A percentile compares a stretch with the other conserved stretches of the same genome.
Evolutionary conservation across 2,797 vertebrate genomes (phyloP).

Genomic region (Dermochelys coriacea): DNA sequence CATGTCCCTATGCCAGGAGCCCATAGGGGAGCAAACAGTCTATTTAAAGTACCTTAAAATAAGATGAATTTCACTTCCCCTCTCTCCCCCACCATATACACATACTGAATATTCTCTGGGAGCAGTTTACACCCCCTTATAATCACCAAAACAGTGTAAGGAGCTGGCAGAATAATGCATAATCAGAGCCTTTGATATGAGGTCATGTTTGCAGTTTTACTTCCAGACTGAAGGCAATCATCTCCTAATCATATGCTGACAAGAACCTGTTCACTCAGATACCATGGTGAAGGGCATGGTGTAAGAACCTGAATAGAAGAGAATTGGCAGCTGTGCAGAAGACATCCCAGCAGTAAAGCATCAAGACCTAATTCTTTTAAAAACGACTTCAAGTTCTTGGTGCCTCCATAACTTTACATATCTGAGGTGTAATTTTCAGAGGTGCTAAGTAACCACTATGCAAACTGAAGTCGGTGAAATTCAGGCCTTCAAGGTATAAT

Average conservation of each 20-base stretch:
- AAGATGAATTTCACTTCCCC: not conserved
- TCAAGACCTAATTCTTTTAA: not conserved
- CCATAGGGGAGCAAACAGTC: accelerated
- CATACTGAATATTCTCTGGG: not conserved
- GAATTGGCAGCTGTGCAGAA: not conserved
- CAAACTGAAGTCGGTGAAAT: not conserved
- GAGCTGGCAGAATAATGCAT: not conserved
- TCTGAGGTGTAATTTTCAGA: not conserved
- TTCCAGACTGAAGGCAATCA: not conserved
- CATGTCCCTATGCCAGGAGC: accelerated
- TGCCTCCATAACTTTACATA: not conserved
- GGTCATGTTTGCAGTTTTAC: not conserved
- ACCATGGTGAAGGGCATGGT: not conserved
- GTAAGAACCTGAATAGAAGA: not conserved
- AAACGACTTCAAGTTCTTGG: not conserved
- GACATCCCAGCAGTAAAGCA: not conserved
- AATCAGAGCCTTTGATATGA: not conserved
- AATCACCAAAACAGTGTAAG: not conserved
- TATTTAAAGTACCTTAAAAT: not conserved
- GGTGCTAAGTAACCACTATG: not conserved
- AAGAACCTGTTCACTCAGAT: not conserved
- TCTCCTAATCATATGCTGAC: not conserved
- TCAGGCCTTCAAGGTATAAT: not conserved
- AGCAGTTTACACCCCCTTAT: not conserved
- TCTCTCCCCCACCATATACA: not conserved